These are phyloP conservation scores for Salvelinus alpinus DNA, from an alignment of 2,113 vertebrate genomes.

Conservation along the genomic window DNA sequence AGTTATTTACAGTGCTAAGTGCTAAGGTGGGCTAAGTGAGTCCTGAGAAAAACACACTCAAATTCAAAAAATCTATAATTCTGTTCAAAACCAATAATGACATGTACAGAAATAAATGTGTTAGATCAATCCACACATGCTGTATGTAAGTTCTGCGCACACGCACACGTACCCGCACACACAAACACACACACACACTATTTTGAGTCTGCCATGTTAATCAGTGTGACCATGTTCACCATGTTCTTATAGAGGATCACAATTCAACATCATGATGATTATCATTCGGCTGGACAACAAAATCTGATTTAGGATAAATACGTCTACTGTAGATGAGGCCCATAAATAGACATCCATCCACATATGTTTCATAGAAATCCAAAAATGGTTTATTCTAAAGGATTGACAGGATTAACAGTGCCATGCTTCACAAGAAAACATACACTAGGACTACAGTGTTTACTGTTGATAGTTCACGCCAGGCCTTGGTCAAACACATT, in stretches of 20 bases:
- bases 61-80: background rate
- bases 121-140: too few species aligned
- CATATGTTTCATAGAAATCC: slow-evolving; percentile 6
- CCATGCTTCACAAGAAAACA: background rate
- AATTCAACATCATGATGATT: background rate
- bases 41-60: background rate
- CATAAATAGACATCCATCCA: background rate
- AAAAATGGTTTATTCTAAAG: background rate
- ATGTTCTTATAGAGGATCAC: background rate
- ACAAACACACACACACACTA: too few species aligned
- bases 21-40: background rate
- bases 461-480: background rate
- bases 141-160: too few species aligned
- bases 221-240: background rate
- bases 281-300: slow-evolving; percentile 1
- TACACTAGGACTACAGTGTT: background rate
- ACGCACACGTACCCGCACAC: too few species aligned
- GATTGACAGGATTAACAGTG: background rate
- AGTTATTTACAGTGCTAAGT: background rate
- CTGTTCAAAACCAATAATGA: background rate
- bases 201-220: background rate
- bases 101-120: background rate
- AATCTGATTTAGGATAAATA: background rate
- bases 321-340: background rate
- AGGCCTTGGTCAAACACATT: background rate